Base-by-base conservation (phyloP, 2,113 vertebrate genomes). In the Cathartes aura region DNA sequence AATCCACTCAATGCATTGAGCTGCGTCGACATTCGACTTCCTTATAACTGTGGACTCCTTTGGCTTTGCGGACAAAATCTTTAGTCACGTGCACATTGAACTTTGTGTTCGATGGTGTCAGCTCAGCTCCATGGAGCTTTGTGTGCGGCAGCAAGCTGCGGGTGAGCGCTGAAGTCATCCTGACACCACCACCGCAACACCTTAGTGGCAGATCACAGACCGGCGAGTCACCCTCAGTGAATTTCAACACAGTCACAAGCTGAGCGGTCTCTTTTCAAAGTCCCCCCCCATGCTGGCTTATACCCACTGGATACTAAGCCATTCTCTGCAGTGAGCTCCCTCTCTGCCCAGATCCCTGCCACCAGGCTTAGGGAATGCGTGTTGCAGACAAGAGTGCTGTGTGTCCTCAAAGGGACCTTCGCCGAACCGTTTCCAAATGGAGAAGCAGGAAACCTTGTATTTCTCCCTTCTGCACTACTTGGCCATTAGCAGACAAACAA, bases 291-390 rank as follows among this genome's bases (percentile, higher is more conserved):
- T 7, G 17, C 40, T 67, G 71, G 36, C 29, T 86, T 55, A 48
- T 9, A 32, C 0, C 5, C n/a, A 42, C 11, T 22, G 52, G n/a
- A 45, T 40, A 55, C 34, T 36, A 53, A 70, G 27, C 15, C 24
- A 3, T 38, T 27, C 27, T 24, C 56, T n/a, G 64, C 53, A 64
- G 71, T 1, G 1, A 63, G 59, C 29, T 53, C 12, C 40, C 48
- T 42, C 63, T 63, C 66, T 60, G n/a, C 68, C n/a, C 60, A 40
- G n/a, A 48, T 68, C 64, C 34, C 43, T 48, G 38, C 26, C 78
- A 76, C 22, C 0, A 0, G 29, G 56, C n/a, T 21, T 45, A 42
- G 19, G 42, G 43, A 72, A 17, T 4, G 0, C 0, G 6, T 38
- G 38, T 27, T 53, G 42, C 1, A 3, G 53, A 56, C 48, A 52